Evolutionary conservation across 2,797 vertebrate genomes (phyloP), one percentile per base, ranked within the genome.

Genomic region (Mormyrops attenuatus): DNA sequence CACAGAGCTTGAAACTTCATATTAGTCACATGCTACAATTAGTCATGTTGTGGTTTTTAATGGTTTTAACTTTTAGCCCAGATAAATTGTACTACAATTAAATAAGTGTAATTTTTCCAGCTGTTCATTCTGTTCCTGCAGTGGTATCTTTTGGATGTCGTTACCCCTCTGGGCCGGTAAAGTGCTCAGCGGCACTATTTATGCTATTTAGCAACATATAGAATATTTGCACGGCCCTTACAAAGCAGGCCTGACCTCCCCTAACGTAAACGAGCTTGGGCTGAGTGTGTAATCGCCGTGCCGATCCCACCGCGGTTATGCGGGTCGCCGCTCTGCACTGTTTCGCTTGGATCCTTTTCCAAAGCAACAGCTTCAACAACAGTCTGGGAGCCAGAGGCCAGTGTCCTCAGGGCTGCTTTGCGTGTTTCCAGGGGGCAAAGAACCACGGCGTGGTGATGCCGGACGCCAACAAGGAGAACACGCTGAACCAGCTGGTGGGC

Each of bases 361-460:
- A 49, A 63, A 44, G 88, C 4, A 9, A 44, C 80, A 9, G 53
- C 84, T 73, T 87, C 22, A 38, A 87, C 26, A 60, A 60, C 17
- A 41, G 26, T 15, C 26, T 52, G 80, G 80, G 30, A n/a, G 11
- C 6, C 77, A 7, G 41, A 80, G 73, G 41, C 38, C 3, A 13
- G 55, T 8, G 34, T 44, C 53, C 89, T 69, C 22, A 69, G 63
- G 60, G 38, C 63, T 11, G 3, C 3, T 55, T 30, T 50, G 60
- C 1, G 11, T 85, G 85, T 86, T 87, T 90, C 49, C 91, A 99
- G 98, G 99, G 98, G 92, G 98, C 97, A 82, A 99, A 99, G 96
- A 99, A 99, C 94, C 99, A 99, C 80, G 98, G 98, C 88, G 98
- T 99, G 91, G 97, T 99, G 92, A 99, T 99, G 98, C 97, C 98